Base-by-base conservation (phyloP, 2,797 vertebrate species). In the Rhinatrema bivittatum region DNA sequence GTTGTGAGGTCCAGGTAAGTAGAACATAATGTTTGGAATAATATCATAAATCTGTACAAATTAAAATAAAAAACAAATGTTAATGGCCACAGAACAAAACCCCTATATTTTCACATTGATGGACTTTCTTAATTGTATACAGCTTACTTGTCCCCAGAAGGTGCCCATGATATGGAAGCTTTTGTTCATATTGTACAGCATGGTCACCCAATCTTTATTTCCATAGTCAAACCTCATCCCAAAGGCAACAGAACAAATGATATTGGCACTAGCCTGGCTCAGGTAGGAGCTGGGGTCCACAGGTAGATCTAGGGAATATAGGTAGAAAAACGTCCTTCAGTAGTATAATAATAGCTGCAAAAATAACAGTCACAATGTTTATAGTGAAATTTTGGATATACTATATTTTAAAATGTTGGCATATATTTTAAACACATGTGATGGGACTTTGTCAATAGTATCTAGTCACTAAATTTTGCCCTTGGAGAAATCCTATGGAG, bases 261-360 rank as follows among this genome's bases (percentile, higher is more conserved):
- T 14, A 29, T 44, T 44, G 21, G 41, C 44, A 11, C 41, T 29
- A 4, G 41, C 41, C 17, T 32, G 44, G 3, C 18, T 36, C 15
- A 44, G n/a, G 6, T 20, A 34, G 20, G 20, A 29, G n/a, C 19
- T 24, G 20, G 32, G 32, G 7, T 43, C 25, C n/a, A 22, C 5
- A 13, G 40, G 40, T 9, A 43, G 12, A 5, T 15, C 40, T 43
- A 25, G 24, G 31, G n/a, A 6, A 10, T n/a, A n/a, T n/a, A n/a
- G n/a, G n/a, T n/a, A n/a, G n/a, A n/a, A n/a, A n/a, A n/a, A n/a
- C n/a, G n/a, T n/a, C n/a, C n/a, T n/a, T n/a, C n/a, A n/a, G n/a
- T n/a, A n/a, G n/a, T n/a, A n/a, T n/a, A n/a, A n/a, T n/a, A n/a
- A n/a, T n/a, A n/a, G n/a, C n/a, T n/a, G n/a, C n/a, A n/a, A n/a